Evolutionary conservation across 1,140 invertebrate species (phyloP), one percentile per base, ranked within the genome.

Genomic region (Stegodyphus dumicola): DNA sequence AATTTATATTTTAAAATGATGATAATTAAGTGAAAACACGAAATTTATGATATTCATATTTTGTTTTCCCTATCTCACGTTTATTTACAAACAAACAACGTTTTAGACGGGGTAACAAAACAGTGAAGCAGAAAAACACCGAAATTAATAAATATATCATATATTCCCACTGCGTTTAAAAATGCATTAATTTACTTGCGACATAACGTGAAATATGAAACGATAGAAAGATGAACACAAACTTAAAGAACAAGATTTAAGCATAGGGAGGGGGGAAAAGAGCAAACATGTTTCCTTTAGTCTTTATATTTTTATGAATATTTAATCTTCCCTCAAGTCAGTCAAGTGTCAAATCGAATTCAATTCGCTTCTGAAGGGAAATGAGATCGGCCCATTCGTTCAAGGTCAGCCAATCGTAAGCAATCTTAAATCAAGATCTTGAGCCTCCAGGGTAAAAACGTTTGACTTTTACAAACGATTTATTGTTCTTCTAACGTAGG

Each of bases 311-410:
- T 71, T 71, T 33, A 71, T 71, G 67, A 76, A 64, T 76, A 64
- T 76, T 76, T 56, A 64, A 18, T 60, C 56, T 65, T 65, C 74
- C 74, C 65, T 69, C 65, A 78, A 69, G 66, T 78, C 77, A 78
- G 49, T 78, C 77, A 78, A 78, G 77, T 78, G 77, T 78, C 77
- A 78, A 78, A 78, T 78, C 77, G 64, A 78, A 78, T 69, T 78
- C 76, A 77, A 77, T 77, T 77, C 76, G 76, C 76, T 33, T 67
- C 9, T 64, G 64, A 77, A n/a, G 76, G 33, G 65, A 77, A 66
- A 77, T 48, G 64, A 11, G 76, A 66, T 60, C 64, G 76, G 18
- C 76, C 76, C 65, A 66, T 77, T 67, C 76, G n/a, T 51, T 60
- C 76, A 77, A 77, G 76, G 64, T 77, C 76, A 67, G 33, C 54